phyloP scores from a whole-genome alignment of 2,797 vertebrate species.

The Melanotaenia parkinsoni region DNA sequence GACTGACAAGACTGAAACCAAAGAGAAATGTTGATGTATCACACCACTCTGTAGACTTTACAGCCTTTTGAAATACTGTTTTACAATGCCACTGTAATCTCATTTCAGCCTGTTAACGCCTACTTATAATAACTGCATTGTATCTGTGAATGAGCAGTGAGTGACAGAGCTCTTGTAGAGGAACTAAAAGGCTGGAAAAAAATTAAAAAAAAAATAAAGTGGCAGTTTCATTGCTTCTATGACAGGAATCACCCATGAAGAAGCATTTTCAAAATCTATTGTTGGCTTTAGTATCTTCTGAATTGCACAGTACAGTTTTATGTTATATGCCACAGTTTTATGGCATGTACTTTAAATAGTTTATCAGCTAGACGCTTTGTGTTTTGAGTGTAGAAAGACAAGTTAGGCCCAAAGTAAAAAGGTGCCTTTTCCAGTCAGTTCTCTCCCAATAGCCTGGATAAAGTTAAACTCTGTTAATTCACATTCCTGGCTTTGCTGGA shows the following conservation, averaged over 20 bases:
- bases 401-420: constrained; percentile 92
- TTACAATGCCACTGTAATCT: constrained; percentile 8
- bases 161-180: constrained; percentile 6
- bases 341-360: constrained; percentile 7
- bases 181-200: background rate
- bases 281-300: constrained; percentile 2
- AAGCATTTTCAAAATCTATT: background rate
- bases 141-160: constrained; percentile 24
- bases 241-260: constrained; percentile 13
- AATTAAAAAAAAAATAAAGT: background rate
- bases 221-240: background rate
- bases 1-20: too few species aligned
- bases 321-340: background rate
- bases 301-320: constrained; percentile 12
- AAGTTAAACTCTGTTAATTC: constrained; percentile 92
- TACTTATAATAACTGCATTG: constrained; percentile 20
- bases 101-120: constrained; percentile 40
- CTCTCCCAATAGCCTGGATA: constrained; percentile 88
- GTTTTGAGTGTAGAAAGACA: constrained; percentile 90
- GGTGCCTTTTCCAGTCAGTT: constrained; percentile 71
- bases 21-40: background rate
- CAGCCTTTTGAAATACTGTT: constrained; percentile 15
- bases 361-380: constrained; percentile 24
- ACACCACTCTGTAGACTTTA: background rate
- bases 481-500: constrained; percentile 94